These are phyloP conservation scores for Paragorgia papillata DNA, from an alignment of 92 coral and sea anemone species.

Conservation along the genomic window DNA sequence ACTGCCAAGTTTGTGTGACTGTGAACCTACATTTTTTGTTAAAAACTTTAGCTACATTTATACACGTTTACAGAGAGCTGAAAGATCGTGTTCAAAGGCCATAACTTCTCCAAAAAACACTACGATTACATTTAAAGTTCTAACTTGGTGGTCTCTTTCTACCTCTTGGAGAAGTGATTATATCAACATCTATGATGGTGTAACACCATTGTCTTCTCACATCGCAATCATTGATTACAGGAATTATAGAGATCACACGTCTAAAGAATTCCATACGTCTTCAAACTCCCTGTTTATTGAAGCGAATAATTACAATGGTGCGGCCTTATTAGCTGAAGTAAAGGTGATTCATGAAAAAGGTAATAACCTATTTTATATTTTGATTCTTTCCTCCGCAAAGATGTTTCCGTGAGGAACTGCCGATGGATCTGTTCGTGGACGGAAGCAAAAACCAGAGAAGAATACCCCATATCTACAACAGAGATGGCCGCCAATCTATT, in stretches of 20 bases:
- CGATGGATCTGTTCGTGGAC: too few relatives aligned
- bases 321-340: constrained; percentile 7
- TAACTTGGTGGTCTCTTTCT: not conserved
- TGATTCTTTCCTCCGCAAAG: not conserved
- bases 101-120: not conserved
- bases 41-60: not conserved
- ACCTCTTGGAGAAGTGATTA: not conserved
- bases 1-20: not conserved
- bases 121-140: not conserved
- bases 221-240: not conserved
- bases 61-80: not conserved
- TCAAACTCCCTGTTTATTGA: constrained; percentile 1
- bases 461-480: too few relatives aligned
- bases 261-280: not conserved
- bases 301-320: not conserved
- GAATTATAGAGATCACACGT: not conserved
- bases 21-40: not conserved
- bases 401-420: too few relatives aligned
- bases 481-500: too few relatives aligned
- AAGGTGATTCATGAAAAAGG: constrained; percentile 6
- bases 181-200: not conserved
- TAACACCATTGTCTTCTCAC: not conserved
- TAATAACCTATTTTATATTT: not conserved
- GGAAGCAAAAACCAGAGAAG: too few relatives aligned
- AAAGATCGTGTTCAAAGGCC: not conserved